Conservation (phyloP, 2,113 vertebrate species). For the Bufo gargarizans region DNA sequence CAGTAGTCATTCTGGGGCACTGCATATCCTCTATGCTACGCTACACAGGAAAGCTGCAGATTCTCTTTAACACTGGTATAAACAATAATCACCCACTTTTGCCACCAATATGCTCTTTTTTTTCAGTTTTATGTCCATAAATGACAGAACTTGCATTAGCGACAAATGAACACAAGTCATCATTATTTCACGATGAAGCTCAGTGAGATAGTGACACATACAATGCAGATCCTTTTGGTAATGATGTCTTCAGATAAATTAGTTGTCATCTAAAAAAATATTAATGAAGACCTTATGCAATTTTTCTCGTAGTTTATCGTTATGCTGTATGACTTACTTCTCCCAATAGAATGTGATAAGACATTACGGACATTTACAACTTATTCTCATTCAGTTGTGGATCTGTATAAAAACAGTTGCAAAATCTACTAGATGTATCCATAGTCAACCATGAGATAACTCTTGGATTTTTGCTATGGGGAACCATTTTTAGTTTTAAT, state of each 20-base stretch:
- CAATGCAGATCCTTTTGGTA: not conserved
- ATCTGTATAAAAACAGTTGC: not conserved
- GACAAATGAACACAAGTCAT: not conserved
- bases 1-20: too few species aligned
- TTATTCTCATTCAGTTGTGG: not conserved
- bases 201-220: slow-evolving; percentile 23
- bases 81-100: not conserved
- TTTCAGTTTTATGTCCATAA: not conserved
- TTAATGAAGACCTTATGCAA: not conserved
- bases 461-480: too few species aligned
- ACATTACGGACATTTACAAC: not conserved
- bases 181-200: slow-evolving; percentile 1
- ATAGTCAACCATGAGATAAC: not conserved
- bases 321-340: not conserved
- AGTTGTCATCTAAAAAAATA: slow-evolving; percentile 3
- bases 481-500: too few species aligned
- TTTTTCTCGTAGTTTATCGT: not conserved
- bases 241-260: slow-evolving; percentile 27
- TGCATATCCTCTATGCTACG: too few species aligned
- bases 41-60: too few species aligned
- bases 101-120: not conserved
- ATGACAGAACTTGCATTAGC: not conserved
- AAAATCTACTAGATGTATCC: not conserved
- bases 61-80: not conserved
- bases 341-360: not conserved